These are phyloP conservation scores for Tretioscincus oriximinensis DNA, from an alignment of 2,113 vertebrate genomes.

Conservation along the genomic window DNA sequence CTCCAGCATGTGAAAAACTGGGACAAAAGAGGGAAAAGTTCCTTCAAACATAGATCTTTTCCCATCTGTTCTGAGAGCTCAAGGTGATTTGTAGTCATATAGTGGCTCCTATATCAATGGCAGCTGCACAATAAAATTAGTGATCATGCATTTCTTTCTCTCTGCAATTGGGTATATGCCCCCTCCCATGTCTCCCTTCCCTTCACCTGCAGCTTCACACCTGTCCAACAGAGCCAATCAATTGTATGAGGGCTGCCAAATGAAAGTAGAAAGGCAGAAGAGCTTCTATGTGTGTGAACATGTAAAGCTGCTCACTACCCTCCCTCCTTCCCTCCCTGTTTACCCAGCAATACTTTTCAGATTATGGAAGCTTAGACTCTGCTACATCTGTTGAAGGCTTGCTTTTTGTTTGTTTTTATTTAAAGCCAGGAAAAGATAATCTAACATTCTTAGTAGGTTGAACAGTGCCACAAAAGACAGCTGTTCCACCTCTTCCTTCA, in stretches of 20 bases:
- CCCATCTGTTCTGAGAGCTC: conserved; percentile 43
- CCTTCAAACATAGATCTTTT: conserved; percentile 10
- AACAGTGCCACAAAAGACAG: neutral
- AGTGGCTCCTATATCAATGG: conserved; percentile 51
- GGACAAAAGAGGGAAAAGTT: fast-evolving
- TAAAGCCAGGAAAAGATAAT: neutral
- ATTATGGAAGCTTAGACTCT: conserved; percentile 9
- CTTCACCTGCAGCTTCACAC: neutral
- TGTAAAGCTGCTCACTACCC: neutral
- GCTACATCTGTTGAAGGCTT: conserved; percentile 23
- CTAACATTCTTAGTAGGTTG: neutral
- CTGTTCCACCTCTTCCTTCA: neutral
- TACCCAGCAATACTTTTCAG: neutral
- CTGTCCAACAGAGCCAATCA: fast-evolving
- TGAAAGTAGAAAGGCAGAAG: neutral
- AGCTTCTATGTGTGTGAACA: neutral
- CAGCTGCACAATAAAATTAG: conserved; percentile 18
- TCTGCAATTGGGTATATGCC: neutral
- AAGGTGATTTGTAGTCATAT: conserved; percentile 76
- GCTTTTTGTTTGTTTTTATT: conserved; percentile 3
- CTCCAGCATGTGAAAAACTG: neutral
- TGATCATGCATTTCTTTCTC: neutral
- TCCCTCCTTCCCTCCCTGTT: neutral
- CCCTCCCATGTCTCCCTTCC: neutral
- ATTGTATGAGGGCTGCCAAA: neutral